phyloP scores from a whole-genome alignment of 2,888 invertebrate species.

The Chrysodeixis includens region DNA sequence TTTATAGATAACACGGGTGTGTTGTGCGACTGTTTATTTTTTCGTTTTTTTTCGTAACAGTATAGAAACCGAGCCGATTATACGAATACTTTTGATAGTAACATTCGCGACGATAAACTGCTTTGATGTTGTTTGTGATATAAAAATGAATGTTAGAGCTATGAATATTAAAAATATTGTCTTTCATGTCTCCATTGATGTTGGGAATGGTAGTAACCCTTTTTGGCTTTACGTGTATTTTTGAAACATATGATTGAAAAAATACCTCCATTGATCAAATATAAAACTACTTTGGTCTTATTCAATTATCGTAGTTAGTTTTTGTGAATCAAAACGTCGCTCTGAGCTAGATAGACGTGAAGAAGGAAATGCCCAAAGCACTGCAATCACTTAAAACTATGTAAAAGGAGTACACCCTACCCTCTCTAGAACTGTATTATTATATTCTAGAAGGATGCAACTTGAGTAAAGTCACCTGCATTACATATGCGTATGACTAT shows the following conservation, averaged over 20 bases:
- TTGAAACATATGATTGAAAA: neutral
- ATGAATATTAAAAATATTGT: conserved; percentile 28
- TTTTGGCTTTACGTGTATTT: conserved; percentile 1
- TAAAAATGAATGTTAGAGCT: conserved; percentile 10
- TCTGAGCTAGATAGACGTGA: too few relatives aligned
- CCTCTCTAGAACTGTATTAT: too few relatives aligned
- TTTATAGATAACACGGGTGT: conserved; percentile 35
- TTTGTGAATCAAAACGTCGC: too few relatives aligned
- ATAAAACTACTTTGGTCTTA: too few relatives aligned
- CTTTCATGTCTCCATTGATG: conserved; percentile 14
- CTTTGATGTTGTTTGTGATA: conserved; percentile 25
- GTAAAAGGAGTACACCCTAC: too few relatives aligned
- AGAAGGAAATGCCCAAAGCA: too few relatives aligned
- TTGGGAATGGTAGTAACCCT: conserved; percentile 9
- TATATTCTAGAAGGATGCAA: too few relatives aligned
- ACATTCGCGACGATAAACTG: conserved; percentile 22
- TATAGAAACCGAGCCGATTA: conserved; percentile 30
- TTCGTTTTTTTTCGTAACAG: conserved; percentile 12
- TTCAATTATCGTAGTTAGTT: too few relatives aligned
- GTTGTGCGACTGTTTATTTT: conserved; percentile 49
- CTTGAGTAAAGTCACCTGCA: too few relatives aligned
- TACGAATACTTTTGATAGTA: conserved; percentile 31
- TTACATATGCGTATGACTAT: too few relatives aligned
- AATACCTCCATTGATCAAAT: too few relatives aligned
- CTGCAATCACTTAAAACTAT: too few relatives aligned